Evolutionary conservation across 2,888 invertebrate species (phyloP).

Genomic region (Nemurella pictetii): DNA sequence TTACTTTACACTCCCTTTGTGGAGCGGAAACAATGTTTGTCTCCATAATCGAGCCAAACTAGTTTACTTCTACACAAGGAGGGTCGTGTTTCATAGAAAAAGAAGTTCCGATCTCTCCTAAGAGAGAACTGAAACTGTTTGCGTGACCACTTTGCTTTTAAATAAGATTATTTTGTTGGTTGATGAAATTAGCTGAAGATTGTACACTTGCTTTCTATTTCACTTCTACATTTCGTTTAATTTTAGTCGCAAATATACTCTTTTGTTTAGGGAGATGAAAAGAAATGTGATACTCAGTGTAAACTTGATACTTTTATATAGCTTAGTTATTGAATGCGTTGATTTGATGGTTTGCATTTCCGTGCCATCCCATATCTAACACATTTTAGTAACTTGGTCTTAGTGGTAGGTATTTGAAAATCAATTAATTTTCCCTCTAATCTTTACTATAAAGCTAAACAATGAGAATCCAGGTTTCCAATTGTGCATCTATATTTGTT

Average conservation of each 20-base stretch:
- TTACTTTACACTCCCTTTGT: not conserved
- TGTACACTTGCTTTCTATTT: not conserved
- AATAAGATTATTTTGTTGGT: slow-evolving; percentile 14
- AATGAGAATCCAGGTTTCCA: too few species aligned
- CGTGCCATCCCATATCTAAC: too few species aligned
- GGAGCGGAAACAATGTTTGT: slow-evolving; percentile 2
- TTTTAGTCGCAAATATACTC: not conserved
- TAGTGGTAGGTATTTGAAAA: too few species aligned
- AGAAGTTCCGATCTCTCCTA: not conserved
- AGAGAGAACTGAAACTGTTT: slow-evolving; percentile 2
- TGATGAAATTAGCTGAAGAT: not conserved
- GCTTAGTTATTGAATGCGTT: too few species aligned
- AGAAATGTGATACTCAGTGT: not conserved
- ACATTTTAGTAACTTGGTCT: too few species aligned
- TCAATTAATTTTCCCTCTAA: too few species aligned
- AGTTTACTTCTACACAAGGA: not conserved
- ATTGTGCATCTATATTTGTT: too few species aligned
- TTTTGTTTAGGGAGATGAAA: not conserved
- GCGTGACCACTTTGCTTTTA: slow-evolving; percentile 15
- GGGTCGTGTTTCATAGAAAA: not conserved
- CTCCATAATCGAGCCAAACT: not conserved
- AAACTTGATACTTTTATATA: not conserved
- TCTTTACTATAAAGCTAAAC: too few species aligned
- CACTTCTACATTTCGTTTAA: not conserved
- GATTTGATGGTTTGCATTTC: too few species aligned